phyloP scores from a whole-genome alignment of 1,140 invertebrate species.

The Drosophila sp. region DNA sequence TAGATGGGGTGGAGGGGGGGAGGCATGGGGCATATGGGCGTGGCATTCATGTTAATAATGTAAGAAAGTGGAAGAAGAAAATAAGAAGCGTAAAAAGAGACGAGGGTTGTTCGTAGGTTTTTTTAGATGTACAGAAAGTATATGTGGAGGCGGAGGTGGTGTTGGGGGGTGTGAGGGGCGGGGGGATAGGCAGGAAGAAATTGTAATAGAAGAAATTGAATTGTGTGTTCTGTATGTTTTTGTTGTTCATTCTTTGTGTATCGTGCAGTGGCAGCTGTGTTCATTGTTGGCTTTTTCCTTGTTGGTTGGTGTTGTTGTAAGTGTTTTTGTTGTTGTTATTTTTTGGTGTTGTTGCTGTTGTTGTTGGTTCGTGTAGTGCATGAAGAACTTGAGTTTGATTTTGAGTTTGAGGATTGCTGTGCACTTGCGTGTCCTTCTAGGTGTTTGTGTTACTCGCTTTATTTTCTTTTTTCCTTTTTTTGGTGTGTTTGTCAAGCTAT shows the following conservation, averaged over 20 bases:
- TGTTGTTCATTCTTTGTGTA: slow-evolving; percentile 32
- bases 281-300: slow-evolving; percentile 42
- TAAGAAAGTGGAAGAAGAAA: slow-evolving; percentile 43
- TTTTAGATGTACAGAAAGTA: not conserved
- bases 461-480: not conserved
- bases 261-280: slow-evolving; percentile 66
- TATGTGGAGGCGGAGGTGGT: no score
- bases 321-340: slow-evolving; percentile 33
- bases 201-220: slow-evolving; percentile 72
- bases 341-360: slow-evolving; percentile 26
- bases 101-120: slow-evolving; percentile 18
- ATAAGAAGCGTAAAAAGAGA: slow-evolving; percentile 42
- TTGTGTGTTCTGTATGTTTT: slow-evolving; percentile 42
- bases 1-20: not conserved
- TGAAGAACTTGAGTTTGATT: slow-evolving; percentile 18
- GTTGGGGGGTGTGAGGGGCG: not conserved
- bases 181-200: slow-evolving; percentile 62
- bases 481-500: slow-evolving; percentile 63
- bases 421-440: slow-evolving; percentile 69
- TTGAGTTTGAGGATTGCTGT: slow-evolving; percentile 59
- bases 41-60: slow-evolving; percentile 58
- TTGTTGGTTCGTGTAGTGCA: slow-evolving; percentile 43
- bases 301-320: slow-evolving; percentile 35
- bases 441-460: slow-evolving; percentile 42
- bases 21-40: slow-evolving; percentile 32